A percentile compares a stretch with the other conserved stretches of the same genome.
Conservation (phyloP, 2,888 invertebrate genomes). For the Ferdinandea cuprea region DNA sequence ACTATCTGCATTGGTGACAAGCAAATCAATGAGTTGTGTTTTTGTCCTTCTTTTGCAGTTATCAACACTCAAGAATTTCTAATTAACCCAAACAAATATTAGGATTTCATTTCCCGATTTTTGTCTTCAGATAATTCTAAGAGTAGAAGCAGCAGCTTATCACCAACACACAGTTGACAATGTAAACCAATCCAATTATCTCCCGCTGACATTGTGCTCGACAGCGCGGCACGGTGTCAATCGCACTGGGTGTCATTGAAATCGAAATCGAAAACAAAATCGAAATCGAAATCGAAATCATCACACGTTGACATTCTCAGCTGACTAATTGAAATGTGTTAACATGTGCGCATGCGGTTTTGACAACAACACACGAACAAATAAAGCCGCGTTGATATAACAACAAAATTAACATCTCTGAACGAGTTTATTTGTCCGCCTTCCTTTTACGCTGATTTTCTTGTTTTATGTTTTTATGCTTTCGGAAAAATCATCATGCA, state of each 20-base stretch:
- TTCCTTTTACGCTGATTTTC: background rate
- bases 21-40: background rate
- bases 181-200: conserved; percentile 38
- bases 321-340: conserved; percentile 62
- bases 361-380: conserved; percentile 36
- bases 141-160: conserved; percentile 17
- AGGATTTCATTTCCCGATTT: background rate
- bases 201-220: conserved; percentile 35
- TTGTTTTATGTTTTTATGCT: conserved; percentile 1
- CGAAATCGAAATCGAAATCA: too few species aligned
- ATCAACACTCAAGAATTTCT: background rate
- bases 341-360: conserved; percentile 70
- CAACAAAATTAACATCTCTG: conserved; percentile 11
- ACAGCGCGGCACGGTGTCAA: background rate
- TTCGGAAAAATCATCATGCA: conserved; percentile 2
- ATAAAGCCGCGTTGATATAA: conserved; percentile 33
- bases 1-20: background rate
- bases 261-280: too few species aligned
- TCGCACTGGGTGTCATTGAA: conserved; percentile 43
- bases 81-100: conserved; percentile 10
- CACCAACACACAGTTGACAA: conserved; percentile 10
- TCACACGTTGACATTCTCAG: conserved; percentile 5
- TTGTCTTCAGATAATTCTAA: background rate
- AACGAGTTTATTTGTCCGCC: conserved; percentile 13
- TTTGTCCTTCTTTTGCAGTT: too few species aligned